A percentile compares a stretch with the other conserved stretches of the same genome.
phyloP scores from a whole-genome alignment of 1,140 invertebrate species.

The Asobara japonica region DNA sequence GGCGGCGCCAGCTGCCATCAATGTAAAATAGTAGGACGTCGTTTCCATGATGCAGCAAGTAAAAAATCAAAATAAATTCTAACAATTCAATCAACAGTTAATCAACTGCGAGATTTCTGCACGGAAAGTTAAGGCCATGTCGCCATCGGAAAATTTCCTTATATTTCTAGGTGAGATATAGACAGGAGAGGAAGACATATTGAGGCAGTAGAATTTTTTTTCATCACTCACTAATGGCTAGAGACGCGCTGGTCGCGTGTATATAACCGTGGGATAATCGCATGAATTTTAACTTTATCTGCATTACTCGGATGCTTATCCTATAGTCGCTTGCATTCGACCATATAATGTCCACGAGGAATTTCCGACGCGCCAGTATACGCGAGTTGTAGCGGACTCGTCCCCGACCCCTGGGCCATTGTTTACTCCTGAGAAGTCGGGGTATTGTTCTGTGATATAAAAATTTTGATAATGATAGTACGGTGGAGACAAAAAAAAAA shows the following conservation, averaged over 20 bases:
- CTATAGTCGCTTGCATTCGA: constrained; percentile 27
- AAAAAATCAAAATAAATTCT: no score
- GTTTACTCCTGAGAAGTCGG: not conserved
- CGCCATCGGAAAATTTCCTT: no score
- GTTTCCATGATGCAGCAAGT: no score
- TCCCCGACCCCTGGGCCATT: not conserved
- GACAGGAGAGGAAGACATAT: not conserved
- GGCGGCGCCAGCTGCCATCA: no score
- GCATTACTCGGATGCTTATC: constrained; percentile 46
- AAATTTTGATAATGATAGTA: not conserved
- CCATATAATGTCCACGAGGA: constrained; percentile 28
- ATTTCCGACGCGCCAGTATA: constrained; percentile 26
- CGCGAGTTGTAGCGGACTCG: not conserved
- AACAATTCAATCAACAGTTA: no score
- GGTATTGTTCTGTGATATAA: constrained; percentile 26
- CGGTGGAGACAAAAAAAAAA: not conserved
- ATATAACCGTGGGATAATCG: constrained; percentile 20
- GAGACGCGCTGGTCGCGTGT: not conserved
- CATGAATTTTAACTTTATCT: constrained; percentile 50
- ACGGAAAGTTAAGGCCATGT: no score
- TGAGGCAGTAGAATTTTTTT: constrained; percentile 33
- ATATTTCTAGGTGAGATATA: no score
- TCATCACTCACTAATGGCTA: constrained; percentile 20
- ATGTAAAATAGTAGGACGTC: no score
- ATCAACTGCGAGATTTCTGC: no score